Conservation (phyloP, 2,888 invertebrate species). For the Phortica okadai region DNA sequence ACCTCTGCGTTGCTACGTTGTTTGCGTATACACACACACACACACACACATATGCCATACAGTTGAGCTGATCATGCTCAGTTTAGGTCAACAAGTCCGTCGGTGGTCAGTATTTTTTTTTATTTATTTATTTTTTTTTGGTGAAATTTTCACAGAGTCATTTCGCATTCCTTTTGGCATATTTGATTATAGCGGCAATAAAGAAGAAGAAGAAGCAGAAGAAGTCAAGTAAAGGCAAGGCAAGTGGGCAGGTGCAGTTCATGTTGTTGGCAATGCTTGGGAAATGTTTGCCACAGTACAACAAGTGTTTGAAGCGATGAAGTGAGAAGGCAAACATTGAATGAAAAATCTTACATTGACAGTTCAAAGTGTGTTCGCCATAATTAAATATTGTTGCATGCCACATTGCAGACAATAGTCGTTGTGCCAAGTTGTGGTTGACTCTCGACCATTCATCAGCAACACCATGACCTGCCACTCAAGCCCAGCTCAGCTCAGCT, state of each 20-base stretch:
- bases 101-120: background rate
- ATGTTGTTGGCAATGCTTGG: too few species aligned
- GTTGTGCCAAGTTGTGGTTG: too few species aligned
- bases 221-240: background rate
- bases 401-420: background rate
- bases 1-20: conserved; percentile 6
- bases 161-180: background rate
- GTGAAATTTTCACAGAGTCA: conserved; percentile 6
- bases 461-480: conserved; percentile 12
- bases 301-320: background rate
- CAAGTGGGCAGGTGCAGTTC: background rate
- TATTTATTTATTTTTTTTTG: background rate
- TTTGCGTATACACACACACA: background rate
- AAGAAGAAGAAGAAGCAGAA: background rate
- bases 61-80: background rate
- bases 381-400: conserved; percentile 17
- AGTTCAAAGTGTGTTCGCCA: background rate
- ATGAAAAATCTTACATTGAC: background rate
- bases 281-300: too few species aligned
- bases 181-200: background rate
- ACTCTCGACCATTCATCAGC: background rate
- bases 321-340: background rate
- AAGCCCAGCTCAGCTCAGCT: background rate
- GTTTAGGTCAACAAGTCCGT: conserved; percentile 12
- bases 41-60: background rate